A percentile compares a stretch with the other conserved stretches of the same genome.
Conservation (phyloP, 64 coral and sea anemone genomes). For the Platygyra sinensis region DNA sequence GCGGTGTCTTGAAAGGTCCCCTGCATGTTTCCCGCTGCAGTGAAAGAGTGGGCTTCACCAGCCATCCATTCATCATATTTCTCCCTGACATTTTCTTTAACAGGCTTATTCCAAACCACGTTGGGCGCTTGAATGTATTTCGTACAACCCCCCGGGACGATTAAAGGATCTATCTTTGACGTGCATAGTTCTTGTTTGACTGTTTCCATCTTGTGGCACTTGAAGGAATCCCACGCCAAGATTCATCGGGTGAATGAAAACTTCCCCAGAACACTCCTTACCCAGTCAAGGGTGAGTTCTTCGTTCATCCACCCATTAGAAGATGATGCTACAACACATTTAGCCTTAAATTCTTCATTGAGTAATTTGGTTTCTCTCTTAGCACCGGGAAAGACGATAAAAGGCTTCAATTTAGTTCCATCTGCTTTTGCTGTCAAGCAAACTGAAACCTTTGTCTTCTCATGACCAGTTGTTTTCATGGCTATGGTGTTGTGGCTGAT, state of each 20-base stretch:
- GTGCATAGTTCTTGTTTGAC: slow-evolving; percentile 25
- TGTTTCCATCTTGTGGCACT: slow-evolving; percentile 35
- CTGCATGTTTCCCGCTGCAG: slow-evolving; percentile 75
- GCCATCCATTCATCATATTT: slow-evolving; percentile 82
- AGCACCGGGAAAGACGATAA: slow-evolving; percentile 33
- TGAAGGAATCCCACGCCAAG: slow-evolving; percentile 33
- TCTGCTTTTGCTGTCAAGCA: slow-evolving; percentile 25
- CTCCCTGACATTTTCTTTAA: slow-evolving; percentile 67
- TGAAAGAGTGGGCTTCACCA: slow-evolving; percentile 85
- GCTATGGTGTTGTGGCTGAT: slow-evolving; percentile 46
- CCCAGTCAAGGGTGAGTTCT: slow-evolving; percentile 53
- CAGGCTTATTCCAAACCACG: slow-evolving; percentile 50
- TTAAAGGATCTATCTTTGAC: slow-evolving; percentile 26
- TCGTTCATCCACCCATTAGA: slow-evolving; percentile 64
- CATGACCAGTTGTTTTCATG: slow-evolving; percentile 50
- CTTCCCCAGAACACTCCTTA: slow-evolving; percentile 17
- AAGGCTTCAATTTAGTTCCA: slow-evolving; percentile 42
- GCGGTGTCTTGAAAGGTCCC: too few species aligned
- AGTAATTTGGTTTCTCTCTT: slow-evolving; percentile 38
- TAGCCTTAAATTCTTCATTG: slow-evolving; percentile 39
- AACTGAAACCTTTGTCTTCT: slow-evolving; percentile 47
- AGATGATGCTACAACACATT: slow-evolving; percentile 34
- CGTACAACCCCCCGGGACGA: slow-evolving; percentile 23
- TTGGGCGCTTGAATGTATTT: slow-evolving; percentile 27
- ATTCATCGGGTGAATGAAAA: slow-evolving; percentile 58